Conservation (phyloP, 2,113 vertebrate genomes). For the Rhynchomys soricoides region DNA sequence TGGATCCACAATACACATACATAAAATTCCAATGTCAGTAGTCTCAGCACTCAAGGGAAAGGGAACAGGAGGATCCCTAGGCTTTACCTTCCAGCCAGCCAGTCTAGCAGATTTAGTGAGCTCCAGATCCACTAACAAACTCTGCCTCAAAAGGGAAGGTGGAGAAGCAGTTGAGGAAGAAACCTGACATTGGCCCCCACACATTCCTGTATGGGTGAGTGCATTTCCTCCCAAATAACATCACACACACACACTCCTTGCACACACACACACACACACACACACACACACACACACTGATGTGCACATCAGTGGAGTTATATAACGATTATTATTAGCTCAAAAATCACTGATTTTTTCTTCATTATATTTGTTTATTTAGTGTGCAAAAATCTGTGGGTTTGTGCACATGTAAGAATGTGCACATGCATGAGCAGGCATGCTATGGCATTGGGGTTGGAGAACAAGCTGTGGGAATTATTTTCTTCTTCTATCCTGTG, state of each 20-base stretch:
- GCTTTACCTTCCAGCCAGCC: too few relatives aligned
- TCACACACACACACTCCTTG: not conserved
- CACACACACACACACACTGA: not conserved
- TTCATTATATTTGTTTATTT: not conserved
- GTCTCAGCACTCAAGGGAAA: not conserved
- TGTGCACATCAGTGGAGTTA: not conserved
- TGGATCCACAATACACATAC: not conserved
- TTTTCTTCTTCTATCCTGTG: too few relatives aligned
- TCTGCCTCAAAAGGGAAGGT: not conserved
- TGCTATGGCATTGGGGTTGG: not conserved
- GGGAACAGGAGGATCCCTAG: not conserved
- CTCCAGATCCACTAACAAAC: not conserved
- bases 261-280: not conserved
- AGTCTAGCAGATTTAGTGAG: not conserved
- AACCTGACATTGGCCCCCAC: too few relatives aligned
- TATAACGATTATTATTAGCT: not conserved
- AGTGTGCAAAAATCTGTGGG: not conserved
- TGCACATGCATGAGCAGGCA: too few relatives aligned
- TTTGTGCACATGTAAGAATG: not conserved
- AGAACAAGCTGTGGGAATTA: not conserved
- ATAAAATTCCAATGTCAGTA: too few relatives aligned
- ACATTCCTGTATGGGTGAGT: not conserved
- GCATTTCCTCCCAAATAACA: not conserved
- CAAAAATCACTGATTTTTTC: not conserved
- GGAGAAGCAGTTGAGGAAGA: not conserved